These are phyloP conservation scores for Drosophila rellima DNA, from an alignment of 2,888 invertebrate species.

Conservation along the genomic window DNA sequence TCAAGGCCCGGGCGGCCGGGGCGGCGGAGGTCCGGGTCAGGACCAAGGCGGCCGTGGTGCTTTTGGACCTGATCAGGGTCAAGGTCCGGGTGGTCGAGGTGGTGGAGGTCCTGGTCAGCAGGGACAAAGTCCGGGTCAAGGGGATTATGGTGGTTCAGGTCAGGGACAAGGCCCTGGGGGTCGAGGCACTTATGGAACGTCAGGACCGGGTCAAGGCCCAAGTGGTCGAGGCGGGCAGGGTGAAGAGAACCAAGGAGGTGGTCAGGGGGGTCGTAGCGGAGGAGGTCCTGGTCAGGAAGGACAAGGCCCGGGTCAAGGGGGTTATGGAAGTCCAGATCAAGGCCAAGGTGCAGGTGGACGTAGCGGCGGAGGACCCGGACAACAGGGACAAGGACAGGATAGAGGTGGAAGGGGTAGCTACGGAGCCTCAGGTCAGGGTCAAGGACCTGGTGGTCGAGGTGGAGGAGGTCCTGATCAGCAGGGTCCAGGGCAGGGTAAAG, in stretches of 20 bases:
- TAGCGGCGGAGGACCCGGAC: not conserved
- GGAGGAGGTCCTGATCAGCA: not conserved
- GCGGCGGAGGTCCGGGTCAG: not conserved
- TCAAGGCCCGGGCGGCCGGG: constrained; percentile 4
- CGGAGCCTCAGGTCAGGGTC: not conserved
- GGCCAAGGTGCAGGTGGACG: not conserved
- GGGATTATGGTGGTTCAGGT: not conserved
- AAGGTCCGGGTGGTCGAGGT: not conserved
- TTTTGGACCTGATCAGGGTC: not conserved
- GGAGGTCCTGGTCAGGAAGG: not conserved
- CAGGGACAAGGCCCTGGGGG: not conserved
- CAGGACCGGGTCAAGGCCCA: not conserved
- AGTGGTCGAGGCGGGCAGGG: not conserved
- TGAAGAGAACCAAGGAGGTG: too few species aligned
- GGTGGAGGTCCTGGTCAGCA: not conserved
- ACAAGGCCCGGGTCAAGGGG: not conserved
- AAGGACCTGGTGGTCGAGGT: not conserved
- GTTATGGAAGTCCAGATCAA: not conserved
- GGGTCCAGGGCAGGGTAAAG: not conserved
- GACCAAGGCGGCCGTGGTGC: constrained; percentile 1
- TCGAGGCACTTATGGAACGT: not conserved
- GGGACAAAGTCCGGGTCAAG: not conserved
- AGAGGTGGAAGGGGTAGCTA: not conserved
- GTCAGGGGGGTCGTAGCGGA: too few species aligned
- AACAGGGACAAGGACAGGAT: not conserved